phyloP scores from a whole-genome alignment of 2,888 invertebrate species.

The Agapostemon virescens region DNA sequence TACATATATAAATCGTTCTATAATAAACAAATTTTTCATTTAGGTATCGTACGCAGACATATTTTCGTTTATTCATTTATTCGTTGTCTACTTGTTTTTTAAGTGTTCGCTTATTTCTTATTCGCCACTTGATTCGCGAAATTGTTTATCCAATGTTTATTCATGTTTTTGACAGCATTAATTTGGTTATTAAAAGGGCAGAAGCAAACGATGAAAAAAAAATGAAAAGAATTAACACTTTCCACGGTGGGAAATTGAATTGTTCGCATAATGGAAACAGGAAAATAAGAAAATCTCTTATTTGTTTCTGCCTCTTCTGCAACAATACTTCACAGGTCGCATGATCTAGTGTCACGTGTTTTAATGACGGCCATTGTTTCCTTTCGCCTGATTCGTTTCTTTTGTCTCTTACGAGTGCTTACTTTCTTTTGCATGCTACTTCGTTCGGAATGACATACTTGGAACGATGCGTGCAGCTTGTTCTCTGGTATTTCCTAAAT shows the following conservation, averaged over 20 bases:
- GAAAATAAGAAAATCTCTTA: not conserved
- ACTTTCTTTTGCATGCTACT: not conserved
- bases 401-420: not conserved
- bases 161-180: not conserved
- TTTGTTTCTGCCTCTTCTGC: not conserved
- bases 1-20: not conserved
- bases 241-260: not conserved
- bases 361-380: slow-evolving; percentile 9
- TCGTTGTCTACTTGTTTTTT: no score
- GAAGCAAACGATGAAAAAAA: no score
- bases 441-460: not conserved
- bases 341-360: slow-evolving; percentile 3
- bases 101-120: not conserved
- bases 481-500: not conserved
- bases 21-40: no score
- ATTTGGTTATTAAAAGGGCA: not conserved
- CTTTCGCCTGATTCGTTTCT: slow-evolving; percentile 2
- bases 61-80: no score
- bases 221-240: not conserved
- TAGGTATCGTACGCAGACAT: no score
- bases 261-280: not conserved
- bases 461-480: not conserved
- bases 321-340: not conserved
- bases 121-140: not conserved
- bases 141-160: not conserved